These are phyloP conservation scores for Oryzias dopingdopingensis DNA, from an alignment of 2,797 vertebrate genomes.

Conservation along the genomic window DNA sequence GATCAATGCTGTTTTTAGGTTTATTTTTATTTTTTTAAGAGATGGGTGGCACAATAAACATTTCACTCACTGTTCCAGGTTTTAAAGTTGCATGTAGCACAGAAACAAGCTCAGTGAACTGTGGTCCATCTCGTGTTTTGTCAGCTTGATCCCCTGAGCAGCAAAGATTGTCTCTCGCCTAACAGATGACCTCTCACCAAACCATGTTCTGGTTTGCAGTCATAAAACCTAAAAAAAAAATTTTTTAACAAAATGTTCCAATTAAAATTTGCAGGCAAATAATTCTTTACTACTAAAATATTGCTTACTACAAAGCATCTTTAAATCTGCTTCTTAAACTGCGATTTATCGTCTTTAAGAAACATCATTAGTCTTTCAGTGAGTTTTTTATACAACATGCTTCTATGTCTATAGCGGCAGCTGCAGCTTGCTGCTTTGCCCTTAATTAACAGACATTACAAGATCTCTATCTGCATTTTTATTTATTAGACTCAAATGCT, in stretches of 20 bases:
- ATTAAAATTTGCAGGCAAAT: background rate
- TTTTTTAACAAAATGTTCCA: slow-evolving; percentile 12
- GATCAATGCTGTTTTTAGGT: background rate
- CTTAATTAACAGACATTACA: slow-evolving; percentile 18
- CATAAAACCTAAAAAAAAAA: too few relatives aligned
- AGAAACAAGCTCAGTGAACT: slow-evolving; percentile 5
- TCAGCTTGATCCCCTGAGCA: slow-evolving; percentile 28
- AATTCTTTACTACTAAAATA: too few relatives aligned
- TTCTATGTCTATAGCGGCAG: slow-evolving; percentile 2
- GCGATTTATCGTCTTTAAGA: too few relatives aligned
- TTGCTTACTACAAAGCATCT: too few relatives aligned
- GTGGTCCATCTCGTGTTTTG: slow-evolving; percentile 7
- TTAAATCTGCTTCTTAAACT: too few relatives aligned
- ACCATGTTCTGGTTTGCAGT: slow-evolving; percentile 20
- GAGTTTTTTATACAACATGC: background rate
- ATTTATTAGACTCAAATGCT: slow-evolving; percentile 9
- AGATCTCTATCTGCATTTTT: background rate
- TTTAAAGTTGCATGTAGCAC: background rate
- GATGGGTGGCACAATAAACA: background rate
- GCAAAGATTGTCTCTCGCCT: slow-evolving; percentile 38
- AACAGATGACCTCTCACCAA: slow-evolving; percentile 51
- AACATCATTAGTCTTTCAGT: slow-evolving; percentile 6
- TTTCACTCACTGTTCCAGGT: background rate
- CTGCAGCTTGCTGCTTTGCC: slow-evolving; percentile 3
- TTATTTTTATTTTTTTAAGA: background rate